These are phyloP conservation scores for Halictus ligatus DNA, from an alignment of 2,888 invertebrate species.

Conservation along the genomic window DNA sequence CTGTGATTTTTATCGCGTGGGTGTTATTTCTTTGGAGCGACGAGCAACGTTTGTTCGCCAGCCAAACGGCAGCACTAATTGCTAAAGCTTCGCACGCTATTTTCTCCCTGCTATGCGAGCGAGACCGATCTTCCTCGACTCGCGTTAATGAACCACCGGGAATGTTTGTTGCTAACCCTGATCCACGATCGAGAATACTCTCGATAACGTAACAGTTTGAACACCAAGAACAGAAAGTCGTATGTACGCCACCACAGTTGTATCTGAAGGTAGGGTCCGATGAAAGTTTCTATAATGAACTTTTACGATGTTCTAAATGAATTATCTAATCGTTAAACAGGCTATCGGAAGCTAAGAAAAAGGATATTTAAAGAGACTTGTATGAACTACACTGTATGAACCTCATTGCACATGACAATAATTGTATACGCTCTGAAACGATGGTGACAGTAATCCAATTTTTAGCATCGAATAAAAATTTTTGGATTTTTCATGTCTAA, in stretches of 20 bases:
- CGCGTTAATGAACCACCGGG: constrained; percentile 1
- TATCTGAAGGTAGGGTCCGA: no score
- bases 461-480: not conserved
- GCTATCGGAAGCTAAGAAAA: not conserved
- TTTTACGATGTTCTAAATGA: no score
- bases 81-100: constrained; percentile 46
- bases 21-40: constrained; percentile 50
- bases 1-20: constrained; percentile 66
- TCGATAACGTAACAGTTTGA: not conserved
- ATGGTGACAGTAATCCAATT: not conserved
- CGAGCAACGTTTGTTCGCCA: constrained; percentile 51
- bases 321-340: not conserved
- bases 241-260: no score
- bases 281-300: no score
- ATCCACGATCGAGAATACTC: constrained; percentile 1
- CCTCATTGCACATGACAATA: not conserved
- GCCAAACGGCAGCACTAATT: constrained; percentile 60
- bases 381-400: not conserved
- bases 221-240: not conserved
- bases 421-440: not conserved
- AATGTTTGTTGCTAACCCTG: constrained; percentile 29
- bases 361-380: not conserved
- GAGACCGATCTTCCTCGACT: constrained; percentile 8
- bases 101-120: not conserved
- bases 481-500: no score